Conservation (phyloP, 2,797 vertebrate genomes). For the Catamblyrhynchus diadema region DNA sequence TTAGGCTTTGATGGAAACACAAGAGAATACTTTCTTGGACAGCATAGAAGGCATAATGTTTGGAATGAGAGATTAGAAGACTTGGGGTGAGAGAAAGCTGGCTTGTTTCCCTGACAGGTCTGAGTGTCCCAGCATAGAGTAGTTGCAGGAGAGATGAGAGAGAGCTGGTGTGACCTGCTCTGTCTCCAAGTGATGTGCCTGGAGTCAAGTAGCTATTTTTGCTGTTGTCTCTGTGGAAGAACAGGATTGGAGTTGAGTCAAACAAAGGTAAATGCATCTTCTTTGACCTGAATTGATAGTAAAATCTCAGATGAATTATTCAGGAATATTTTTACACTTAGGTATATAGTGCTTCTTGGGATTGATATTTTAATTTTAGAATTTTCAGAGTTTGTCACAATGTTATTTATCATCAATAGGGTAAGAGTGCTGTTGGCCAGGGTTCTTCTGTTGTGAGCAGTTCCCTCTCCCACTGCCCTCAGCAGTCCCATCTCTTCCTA, state of each 20-base stretch:
- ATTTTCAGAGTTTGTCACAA: neutral
- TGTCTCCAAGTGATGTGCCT: accelerated
- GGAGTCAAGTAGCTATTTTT: neutral
- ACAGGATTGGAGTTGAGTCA: neutral
- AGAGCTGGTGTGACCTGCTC: accelerated
- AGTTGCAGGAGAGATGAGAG: neutral
- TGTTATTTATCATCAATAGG: neutral
- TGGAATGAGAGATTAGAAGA: neutral
- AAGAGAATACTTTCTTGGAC: neutral
- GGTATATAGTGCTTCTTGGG: neutral
- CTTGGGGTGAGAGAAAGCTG: neutral
- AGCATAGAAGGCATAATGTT: neutral
- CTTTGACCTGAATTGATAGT: neutral
- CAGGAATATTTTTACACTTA: neutral
- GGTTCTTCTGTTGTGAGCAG: neutral
- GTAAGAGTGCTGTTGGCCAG: neutral
- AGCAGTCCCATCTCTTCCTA: neutral
- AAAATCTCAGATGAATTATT: neutral
- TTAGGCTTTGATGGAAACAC: neutral
- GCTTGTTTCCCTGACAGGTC: neutral
- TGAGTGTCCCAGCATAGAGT: neutral
- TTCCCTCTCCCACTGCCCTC: neutral
- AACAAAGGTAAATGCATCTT: neutral
- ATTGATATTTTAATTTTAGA: neutral
- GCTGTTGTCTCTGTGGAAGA: neutral